A percentile compares a stretch with the other conserved stretches of the same genome.
phyloP scores from a whole-genome alignment of 2,113 vertebrate genomes.

The Cryptotis parvus region DNA sequence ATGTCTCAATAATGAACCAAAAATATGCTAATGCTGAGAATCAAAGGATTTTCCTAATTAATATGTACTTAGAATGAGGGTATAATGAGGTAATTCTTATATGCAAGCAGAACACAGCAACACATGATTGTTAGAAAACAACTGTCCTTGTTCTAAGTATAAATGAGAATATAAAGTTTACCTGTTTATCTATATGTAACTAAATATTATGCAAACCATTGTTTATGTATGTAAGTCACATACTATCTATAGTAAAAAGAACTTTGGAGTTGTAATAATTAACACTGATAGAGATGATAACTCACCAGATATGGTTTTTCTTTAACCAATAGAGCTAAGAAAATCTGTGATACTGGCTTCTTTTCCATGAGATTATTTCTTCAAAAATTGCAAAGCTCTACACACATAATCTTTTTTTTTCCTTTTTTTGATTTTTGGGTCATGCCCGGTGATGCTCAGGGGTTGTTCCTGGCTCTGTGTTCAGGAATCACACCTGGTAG shows the following conservation, averaged over 20 bases:
- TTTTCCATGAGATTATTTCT: not conserved
- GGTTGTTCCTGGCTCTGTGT: no score
- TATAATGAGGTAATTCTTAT: conserved; percentile 14
- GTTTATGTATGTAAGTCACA: conserved; percentile 26
- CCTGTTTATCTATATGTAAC: not conserved
- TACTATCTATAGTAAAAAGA: not conserved
- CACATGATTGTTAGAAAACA: conserved; percentile 52
- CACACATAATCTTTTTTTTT: no score
- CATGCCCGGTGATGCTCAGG: no score
- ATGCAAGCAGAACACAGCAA: conserved; percentile 16
- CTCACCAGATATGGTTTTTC: not conserved
- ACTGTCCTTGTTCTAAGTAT: conserved; percentile 35
- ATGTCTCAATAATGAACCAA: conserved; percentile 23
- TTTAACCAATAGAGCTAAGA: not conserved
- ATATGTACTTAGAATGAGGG: conserved; percentile 54
- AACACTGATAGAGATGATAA: not conserved
- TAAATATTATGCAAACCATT: conserved; percentile 31
- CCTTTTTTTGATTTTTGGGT: no score
- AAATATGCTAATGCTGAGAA: conserved; percentile 6
- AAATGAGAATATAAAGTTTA: conserved; percentile 57
- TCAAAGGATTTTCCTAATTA: conserved; percentile 60
- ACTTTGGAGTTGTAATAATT: not conserved
- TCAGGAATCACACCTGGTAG: no score
- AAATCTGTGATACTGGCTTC: not conserved
- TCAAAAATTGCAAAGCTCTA: not conserved